These are phyloP conservation scores for Salarias fasciatus DNA, from an alignment of 2,797 vertebrate species.

Conservation along the genomic window DNA sequence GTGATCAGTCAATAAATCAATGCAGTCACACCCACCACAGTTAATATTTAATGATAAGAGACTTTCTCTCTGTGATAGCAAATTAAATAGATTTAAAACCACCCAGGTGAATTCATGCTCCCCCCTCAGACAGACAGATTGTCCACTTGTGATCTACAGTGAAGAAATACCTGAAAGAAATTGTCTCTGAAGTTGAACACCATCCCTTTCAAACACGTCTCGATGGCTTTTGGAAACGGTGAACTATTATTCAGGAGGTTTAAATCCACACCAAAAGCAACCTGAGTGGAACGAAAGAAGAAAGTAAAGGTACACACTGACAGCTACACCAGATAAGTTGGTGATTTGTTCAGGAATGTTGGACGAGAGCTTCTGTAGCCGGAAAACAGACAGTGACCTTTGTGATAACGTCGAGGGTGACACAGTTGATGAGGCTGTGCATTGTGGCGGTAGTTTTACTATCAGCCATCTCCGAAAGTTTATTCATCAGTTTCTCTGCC, in stretches of 20 bases:
- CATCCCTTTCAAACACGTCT: slow-evolving; percentile 70
- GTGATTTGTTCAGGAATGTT: neutral
- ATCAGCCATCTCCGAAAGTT: slow-evolving; percentile 83
- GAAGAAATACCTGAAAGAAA: slow-evolving; percentile 57
- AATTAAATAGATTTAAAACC: no score
- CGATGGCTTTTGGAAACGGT: slow-evolving; percentile 84
- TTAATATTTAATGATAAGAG: no score
- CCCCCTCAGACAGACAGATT: no score
- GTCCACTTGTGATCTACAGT: no score
- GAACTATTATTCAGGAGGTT: slow-evolving; percentile 77
- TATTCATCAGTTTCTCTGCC: slow-evolving; percentile 87
- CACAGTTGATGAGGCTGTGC: slow-evolving; percentile 82
- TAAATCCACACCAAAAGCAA: slow-evolving; percentile 90
- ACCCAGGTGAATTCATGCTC: no score
- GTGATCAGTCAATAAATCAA: no score
- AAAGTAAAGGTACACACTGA: neutral
- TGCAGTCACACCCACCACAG: no score
- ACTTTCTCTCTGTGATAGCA: no score
- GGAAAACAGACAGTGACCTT: slow-evolving; percentile 79
- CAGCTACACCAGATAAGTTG: no score
- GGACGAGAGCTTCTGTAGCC: neutral
- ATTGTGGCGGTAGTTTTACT: slow-evolving; percentile 77
- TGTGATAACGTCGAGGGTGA: slow-evolving; percentile 88
- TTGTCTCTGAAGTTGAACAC: slow-evolving; percentile 4
- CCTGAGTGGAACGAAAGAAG: slow-evolving; percentile 67